Base-by-base conservation (phyloP, 2,888 invertebrate genomes). In the Laothoe populi region DNA sequence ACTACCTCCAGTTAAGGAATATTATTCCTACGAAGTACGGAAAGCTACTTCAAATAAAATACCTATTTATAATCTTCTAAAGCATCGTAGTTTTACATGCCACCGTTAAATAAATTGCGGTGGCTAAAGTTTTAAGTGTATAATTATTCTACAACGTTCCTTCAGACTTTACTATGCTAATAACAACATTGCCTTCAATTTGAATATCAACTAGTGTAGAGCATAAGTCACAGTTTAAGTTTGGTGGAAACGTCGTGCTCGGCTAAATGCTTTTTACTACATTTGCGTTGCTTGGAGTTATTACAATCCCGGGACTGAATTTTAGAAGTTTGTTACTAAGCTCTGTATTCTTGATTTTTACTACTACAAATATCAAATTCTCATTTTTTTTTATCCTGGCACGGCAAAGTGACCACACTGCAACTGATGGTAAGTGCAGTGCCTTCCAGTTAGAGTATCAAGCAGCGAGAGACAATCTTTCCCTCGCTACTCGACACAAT, bases 81-180 rank as follows among this genome's bases (percentile, higher is more conserved):
- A 59, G n/a, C 19, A 19, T 26, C 13, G 24, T 44, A 35, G 45
- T 57, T 40, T 59, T 26, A 59, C 38, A 38, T 58, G 23, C n/a
- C 38, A 19, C 42, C 42, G 45, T 64, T 61, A 64, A 59, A 61
- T 21, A 21, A 62, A 63, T 65, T 49, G 57, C 44, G 65, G 38
- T 40, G 58, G 48, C 49, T 35, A 63, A 67, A 68, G 63, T 68
- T 71, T 62, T 63, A 64, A 67, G 53, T 63, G 59, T 48, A 24
- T 59, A 65, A 66, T 69, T 64, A 69, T 61, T 59, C 63, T 31
- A 57, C 31, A 13, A 60, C 31, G 57, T 53, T 19, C 13, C 38
- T 60, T 49, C 40, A 49, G 16, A 59, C 60, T 63, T 59, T 48
- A 63, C 21, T 45, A 57, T 62, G 60, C 49, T 64, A 66, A 64